Evolutionary conservation across 2,888 invertebrate genomes (phyloP).

Genomic region (Idaea straminata): DNA sequence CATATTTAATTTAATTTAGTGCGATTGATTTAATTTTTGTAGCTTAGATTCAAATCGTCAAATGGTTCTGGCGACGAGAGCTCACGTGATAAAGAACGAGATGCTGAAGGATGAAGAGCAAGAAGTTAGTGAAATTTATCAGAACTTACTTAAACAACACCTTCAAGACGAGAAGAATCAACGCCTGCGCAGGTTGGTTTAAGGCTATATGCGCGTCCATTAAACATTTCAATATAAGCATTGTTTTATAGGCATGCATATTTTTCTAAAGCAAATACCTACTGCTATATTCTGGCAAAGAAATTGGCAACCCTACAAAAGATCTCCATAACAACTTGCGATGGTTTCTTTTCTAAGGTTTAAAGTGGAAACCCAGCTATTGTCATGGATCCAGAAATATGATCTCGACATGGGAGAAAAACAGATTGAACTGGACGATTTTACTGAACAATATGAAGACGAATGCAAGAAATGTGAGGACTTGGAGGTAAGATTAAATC

Average conservation of each 20-base stretch:
- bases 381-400: constrained; percentile 80
- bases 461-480: constrained; percentile 65
- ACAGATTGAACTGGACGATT: constrained; percentile 74
- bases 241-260: too few relatives aligned
- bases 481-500: constrained; percentile 57
- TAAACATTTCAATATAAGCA: too few relatives aligned
- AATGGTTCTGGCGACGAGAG: constrained; percentile 73
- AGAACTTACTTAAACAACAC: constrained; percentile 61
- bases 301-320: too few relatives aligned
- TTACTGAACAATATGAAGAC: constrained; percentile 69
- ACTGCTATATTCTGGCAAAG: too few relatives aligned
- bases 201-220: too few relatives aligned
- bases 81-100: constrained; percentile 65
- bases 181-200: constrained; percentile 61
- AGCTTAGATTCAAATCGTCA: constrained; percentile 70
- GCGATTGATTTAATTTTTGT: constrained; percentile 11
- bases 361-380: constrained; percentile 78
- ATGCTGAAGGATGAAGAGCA: constrained; percentile 70
- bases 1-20: neutral
- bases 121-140: constrained; percentile 59
- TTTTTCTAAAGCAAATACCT: too few relatives aligned
- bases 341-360: constrained; percentile 42
- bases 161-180: constrained; percentile 74
- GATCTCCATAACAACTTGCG: neutral
- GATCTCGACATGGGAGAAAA: constrained; percentile 81